Evolutionary conservation across 2,797 vertebrate genomes (phyloP).

Genomic region (Mormyrus proboscirostris): DNA sequence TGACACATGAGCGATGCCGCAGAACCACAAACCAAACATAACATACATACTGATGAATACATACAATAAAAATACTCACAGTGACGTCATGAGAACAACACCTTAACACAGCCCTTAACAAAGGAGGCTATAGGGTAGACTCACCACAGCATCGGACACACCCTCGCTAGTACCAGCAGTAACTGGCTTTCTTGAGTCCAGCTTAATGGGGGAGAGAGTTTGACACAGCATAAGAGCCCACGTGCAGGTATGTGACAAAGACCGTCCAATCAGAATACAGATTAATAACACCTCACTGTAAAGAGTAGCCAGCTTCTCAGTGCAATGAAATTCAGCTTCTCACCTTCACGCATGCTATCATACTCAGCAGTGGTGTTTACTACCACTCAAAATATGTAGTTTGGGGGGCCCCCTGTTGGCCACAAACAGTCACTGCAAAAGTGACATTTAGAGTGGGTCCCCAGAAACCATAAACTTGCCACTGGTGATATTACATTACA

Average conservation of each 20-base stretch:
- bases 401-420: neutral
- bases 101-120: neutral
- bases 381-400: neutral
- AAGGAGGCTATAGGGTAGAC: conserved; percentile 22
- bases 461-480: neutral
- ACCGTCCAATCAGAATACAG: neutral
- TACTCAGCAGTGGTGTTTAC: neutral
- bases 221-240: conserved; percentile 16
- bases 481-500: neutral
- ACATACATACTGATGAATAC: neutral
- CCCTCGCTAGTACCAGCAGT: conserved; percentile 48
- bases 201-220: conserved; percentile 31
- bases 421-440: neutral
- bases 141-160: conserved; percentile 60
- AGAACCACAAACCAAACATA: neutral
- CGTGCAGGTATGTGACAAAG: neutral
- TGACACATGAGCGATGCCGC: neutral
- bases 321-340: neutral
- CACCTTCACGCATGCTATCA: neutral
- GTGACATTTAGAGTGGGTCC: neutral
- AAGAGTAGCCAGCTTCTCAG: neutral
- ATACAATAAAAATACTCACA: neutral
- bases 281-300: neutral
- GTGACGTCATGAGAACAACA: neutral
- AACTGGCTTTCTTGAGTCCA: conserved; percentile 49